These are phyloP conservation scores for Pocillopora damicornis DNA, from an alignment of 64 coral and sea anemone genomes.

Conservation along the genomic window DNA sequence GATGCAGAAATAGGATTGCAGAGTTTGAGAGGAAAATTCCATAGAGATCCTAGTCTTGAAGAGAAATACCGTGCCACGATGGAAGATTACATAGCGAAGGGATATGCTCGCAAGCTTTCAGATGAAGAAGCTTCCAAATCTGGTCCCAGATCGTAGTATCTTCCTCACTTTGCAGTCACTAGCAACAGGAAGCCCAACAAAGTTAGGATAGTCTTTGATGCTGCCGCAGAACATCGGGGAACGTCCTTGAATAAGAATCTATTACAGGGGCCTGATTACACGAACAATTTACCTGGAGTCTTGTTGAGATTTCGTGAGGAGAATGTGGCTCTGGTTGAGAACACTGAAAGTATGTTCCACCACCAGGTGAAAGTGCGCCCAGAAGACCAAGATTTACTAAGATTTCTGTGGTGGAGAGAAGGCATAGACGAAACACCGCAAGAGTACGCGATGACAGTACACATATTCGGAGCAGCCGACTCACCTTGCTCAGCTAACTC, in stretches of 20 bases:
- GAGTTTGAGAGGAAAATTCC: no score
- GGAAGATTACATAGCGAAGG: no score
- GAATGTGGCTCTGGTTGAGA: conserved; percentile 33
- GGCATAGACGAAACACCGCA: neutral
- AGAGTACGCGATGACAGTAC: conserved; percentile 51
- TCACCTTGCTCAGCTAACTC: conserved; percentile 48
- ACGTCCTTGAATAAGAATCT: conserved; percentile 27
- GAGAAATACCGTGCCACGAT: no score
- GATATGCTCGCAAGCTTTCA: neutral
- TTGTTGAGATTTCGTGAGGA: conserved; percentile 37
- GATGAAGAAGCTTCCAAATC: no score
- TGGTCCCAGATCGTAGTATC: neutral
- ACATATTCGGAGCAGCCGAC: conserved; percentile 57
- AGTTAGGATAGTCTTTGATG: conserved; percentile 44
- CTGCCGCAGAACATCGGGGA: conserved; percentile 15
- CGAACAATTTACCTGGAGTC: conserved; percentile 24
- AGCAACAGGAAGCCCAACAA: conserved; percentile 40
- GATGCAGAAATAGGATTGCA: no score
- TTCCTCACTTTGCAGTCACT: conserved; percentile 42
- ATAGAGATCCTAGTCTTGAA: no score
- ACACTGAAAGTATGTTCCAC: conserved; percentile 40
- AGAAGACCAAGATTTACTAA: conserved; percentile 43
- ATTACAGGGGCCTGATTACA: conserved; percentile 41
- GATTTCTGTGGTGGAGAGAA: conserved; percentile 52
- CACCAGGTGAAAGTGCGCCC: conserved; percentile 44